Percentiles rank a stretch among this genome's conserved stretches.
Evolutionary conservation across 2,888 invertebrate genomes (phyloP).

Genomic region (Mythimna ferrago): DNA sequence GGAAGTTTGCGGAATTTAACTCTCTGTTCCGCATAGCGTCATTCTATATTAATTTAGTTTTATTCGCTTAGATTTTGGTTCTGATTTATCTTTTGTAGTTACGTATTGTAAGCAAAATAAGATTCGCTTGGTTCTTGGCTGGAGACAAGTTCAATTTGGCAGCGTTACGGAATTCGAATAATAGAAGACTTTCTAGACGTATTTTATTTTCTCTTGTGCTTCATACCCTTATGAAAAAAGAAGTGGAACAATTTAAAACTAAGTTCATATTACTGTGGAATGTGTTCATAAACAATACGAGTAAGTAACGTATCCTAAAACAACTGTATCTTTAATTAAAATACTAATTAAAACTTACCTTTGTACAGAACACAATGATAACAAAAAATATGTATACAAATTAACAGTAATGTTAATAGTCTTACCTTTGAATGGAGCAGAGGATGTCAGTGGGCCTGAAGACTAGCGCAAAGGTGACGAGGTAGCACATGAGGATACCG

Average conservation of each 20-base stretch:
- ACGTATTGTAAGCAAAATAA: background rate
- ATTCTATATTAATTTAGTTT: background rate
- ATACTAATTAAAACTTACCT: background rate
- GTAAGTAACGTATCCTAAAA: background rate
- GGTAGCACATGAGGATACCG: conserved; percentile 97
- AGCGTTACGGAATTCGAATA: background rate
- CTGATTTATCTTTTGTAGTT: background rate
- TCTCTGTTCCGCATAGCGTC: too few species aligned
- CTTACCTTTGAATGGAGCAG: conserved; percentile 96
- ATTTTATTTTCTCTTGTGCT: too few species aligned
- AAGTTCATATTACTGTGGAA: background rate
- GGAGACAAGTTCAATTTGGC: conserved; percentile 6
- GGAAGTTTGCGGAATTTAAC: too few species aligned
- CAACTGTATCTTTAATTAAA: background rate
- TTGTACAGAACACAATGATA: background rate
- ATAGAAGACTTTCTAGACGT: background rate
- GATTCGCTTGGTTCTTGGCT: background rate
- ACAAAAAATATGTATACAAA: background rate
- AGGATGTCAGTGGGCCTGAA: conserved; percentile 96
- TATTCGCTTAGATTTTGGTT: background rate
- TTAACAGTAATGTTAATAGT: background rate
- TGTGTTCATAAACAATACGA: background rate
- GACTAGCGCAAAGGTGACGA: conserved; percentile 97
- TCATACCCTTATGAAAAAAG: background rate
- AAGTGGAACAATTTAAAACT: background rate